These are phyloP conservation scores for Drymonia ruficornis DNA, from an alignment of 2,888 invertebrate species.

Conservation along the genomic window DNA sequence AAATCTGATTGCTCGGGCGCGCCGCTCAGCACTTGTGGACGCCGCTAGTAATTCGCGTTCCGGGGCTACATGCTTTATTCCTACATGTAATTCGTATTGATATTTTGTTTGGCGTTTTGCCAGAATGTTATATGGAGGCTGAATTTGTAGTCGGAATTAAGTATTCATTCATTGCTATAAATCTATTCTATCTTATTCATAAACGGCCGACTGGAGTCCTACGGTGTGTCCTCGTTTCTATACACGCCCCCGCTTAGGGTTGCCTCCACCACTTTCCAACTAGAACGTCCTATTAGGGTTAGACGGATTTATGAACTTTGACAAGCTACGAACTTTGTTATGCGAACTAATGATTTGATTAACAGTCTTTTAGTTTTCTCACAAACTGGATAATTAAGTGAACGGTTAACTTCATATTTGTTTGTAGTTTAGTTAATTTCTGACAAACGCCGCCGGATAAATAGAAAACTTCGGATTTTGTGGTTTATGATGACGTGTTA, in stretches of 20 bases:
- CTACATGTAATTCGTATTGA: constrained; percentile 63
- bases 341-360: constrained; percentile 11
- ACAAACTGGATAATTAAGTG: background rate
- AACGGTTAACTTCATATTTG: background rate
- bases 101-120: constrained; percentile 66
- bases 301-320: constrained; percentile 15
- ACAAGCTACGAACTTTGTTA: constrained; percentile 4
- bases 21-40: no score
- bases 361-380: constrained; percentile 5
- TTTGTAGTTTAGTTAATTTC: no score
- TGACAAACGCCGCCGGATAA: no score
- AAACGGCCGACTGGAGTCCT: constrained; percentile 42
- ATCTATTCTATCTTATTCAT: constrained; percentile 72
- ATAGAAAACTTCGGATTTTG: no score
- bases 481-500: no score
- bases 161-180: constrained; percentile 72
- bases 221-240: constrained; percentile 48
- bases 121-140: constrained; percentile 65
- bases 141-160: constrained; percentile 66
- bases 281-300: constrained; percentile 20
- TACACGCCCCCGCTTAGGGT: constrained; percentile 19
- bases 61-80: constrained; percentile 43
- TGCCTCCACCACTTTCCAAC: constrained; percentile 14
- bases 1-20: no score
- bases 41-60: constrained; percentile 26